Evolutionary conservation across 1,140 invertebrate species (phyloP).

Genomic region (Dendrolimus kikuchii): DNA sequence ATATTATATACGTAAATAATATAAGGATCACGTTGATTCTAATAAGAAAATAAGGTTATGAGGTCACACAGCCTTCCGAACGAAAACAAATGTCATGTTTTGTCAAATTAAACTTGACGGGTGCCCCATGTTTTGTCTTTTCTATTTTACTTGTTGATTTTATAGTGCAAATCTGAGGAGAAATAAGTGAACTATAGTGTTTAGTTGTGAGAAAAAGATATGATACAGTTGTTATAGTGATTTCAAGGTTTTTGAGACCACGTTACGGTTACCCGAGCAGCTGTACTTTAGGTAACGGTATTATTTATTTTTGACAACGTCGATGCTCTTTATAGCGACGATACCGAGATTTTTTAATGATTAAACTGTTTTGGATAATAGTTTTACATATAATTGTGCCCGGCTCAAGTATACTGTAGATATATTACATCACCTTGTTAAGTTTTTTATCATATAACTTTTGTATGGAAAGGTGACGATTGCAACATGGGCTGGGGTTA

Average conservation of each 20-base stretch:
- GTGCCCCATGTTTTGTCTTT: constrained; percentile 54
- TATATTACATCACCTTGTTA: no score
- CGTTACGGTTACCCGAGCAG: constrained; percentile 24
- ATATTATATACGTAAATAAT: no score
- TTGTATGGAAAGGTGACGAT: no score
- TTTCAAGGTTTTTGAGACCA: constrained; percentile 21
- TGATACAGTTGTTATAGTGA: constrained; percentile 39
- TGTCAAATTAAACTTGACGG: constrained; percentile 56
- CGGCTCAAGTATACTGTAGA: no score
- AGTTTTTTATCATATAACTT: no score
- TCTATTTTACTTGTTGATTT: constrained; percentile 65
- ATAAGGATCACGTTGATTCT: no score
- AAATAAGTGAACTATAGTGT: constrained; percentile 36
- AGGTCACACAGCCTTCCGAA: constrained; percentile 21
- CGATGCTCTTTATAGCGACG: constrained; percentile 21
- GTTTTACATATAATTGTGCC: no score
- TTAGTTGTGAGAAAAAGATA: constrained; percentile 27
- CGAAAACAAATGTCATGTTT: constrained; percentile 25
- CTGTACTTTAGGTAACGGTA: constrained; percentile 62
- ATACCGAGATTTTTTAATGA: constrained; percentile 16
- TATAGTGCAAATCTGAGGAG: constrained; percentile 41
- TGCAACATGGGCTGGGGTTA: no score
- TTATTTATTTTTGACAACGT: constrained; percentile 61
- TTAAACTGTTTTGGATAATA: constrained; percentile 4
- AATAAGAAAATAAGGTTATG: neutral